Evolutionary conservation across 2,113 vertebrate genomes (phyloP).

Genomic region (Gracilinanus agilis): DNA sequence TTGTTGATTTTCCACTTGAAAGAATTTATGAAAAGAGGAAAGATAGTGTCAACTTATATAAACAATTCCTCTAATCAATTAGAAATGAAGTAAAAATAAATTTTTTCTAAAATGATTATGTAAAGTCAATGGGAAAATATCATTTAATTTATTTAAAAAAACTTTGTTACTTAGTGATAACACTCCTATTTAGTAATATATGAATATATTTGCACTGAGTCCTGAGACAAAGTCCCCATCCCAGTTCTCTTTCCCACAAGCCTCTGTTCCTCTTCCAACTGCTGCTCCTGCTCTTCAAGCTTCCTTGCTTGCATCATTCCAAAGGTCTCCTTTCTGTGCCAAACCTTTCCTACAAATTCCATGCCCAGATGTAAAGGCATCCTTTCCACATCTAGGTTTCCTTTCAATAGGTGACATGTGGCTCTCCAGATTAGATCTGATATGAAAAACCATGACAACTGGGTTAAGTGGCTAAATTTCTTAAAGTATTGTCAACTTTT

Average conservation of each 20-base stretch:
- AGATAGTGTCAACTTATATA: background rate
- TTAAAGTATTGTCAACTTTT: slow-evolving; percentile 60
- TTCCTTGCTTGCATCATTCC: no score
- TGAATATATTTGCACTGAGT: background rate
- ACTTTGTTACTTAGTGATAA: background rate
- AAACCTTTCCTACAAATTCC: no score
- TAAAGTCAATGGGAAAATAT: background rate
- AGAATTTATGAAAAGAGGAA: background rate
- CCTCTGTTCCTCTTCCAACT: no score
- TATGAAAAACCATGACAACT: slow-evolving; percentile 67
- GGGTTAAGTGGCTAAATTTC: slow-evolving; percentile 43
- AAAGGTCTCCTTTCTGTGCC: no score
- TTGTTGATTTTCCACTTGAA: background rate
- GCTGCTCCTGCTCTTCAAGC: no score
- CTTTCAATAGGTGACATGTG: background rate
- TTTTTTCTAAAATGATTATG: background rate
- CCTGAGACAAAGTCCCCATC: no score
- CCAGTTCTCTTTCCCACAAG: no score
- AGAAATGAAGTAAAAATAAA: background rate
- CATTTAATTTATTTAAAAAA: background rate
- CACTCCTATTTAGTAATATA: background rate
- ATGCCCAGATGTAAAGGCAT: background rate
- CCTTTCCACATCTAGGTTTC: background rate
- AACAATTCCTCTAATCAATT: background rate
- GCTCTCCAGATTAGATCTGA: slow-evolving; percentile 56